These are phyloP conservation scores for Homalodisca vitripennis DNA, from an alignment of 1,140 invertebrate genomes.

Conservation along the genomic window DNA sequence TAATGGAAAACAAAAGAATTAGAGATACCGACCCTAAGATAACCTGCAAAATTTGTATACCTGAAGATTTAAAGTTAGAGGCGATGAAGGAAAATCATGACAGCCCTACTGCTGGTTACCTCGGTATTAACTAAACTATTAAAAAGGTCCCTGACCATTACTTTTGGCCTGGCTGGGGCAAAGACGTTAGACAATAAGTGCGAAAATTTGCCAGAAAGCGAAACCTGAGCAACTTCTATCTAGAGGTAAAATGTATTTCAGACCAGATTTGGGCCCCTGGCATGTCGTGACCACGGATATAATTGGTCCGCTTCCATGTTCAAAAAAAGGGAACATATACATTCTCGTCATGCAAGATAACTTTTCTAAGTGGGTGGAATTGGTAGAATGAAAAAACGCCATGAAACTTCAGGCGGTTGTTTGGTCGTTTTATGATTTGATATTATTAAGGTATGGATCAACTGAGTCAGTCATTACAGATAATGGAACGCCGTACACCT, in stretches of 20 bases:
- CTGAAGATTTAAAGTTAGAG: neutral
- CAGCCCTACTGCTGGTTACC: conserved; percentile 44
- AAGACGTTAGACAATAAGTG: conserved; percentile 37
- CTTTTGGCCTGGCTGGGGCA: conserved; percentile 30
- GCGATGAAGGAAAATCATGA: conserved; percentile 39
- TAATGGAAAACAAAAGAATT: neutral
- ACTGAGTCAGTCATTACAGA: conserved; percentile 16
- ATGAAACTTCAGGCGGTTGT: conserved; percentile 28
- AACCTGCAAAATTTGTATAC: neutral
- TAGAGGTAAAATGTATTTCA: neutral
- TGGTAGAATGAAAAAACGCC: conserved; percentile 42
- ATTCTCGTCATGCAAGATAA: conserved; percentile 47
- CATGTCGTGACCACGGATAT: conserved; percentile 46
- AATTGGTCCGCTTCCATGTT: conserved; percentile 48
- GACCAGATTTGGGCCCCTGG: conserved; percentile 1
- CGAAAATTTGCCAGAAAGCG: conserved; percentile 31
- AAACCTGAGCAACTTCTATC: neutral
- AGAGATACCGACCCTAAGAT: neutral
- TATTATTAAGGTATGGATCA: conserved; percentile 18
- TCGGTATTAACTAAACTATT: conserved; percentile 46
- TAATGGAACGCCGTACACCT: conserved; percentile 24
- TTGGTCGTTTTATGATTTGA: neutral
- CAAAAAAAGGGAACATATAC: conserved; percentile 43
- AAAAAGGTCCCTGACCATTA: conserved; percentile 35
- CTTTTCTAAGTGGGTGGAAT: conserved; percentile 47